Conservation (phyloP, 2,888 invertebrate genomes). For the Diarsia dahlii region DNA sequence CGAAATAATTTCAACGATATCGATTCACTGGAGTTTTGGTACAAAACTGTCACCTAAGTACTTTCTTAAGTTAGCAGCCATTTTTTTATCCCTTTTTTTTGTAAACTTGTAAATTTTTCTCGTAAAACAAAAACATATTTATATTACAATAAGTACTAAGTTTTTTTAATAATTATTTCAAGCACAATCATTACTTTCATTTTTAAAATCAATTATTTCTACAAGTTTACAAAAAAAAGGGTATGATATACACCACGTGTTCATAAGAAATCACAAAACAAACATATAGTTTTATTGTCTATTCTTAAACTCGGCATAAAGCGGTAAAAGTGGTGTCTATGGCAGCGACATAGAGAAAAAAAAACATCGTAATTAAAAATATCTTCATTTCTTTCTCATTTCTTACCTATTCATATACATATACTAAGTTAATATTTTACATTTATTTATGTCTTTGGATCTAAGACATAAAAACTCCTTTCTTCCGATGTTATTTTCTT, state of each 20-base stretch:
- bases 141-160: conserved; percentile 60
- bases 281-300: conserved; percentile 66
- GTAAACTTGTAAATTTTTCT: conserved; percentile 64
- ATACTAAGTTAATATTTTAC: conserved; percentile 85
- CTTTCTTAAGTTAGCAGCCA: conserved; percentile 85
- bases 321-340: conserved; percentile 71
- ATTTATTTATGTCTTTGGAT: conserved; percentile 72
- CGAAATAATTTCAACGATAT: conserved; percentile 40
- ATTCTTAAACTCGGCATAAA: conserved; percentile 63
- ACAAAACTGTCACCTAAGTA: conserved; percentile 79
- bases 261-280: conserved; percentile 50
- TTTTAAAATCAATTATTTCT: conserved; percentile 21
- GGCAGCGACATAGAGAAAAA: conserved; percentile 81
- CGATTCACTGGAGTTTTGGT: conserved; percentile 80
- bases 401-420: conserved; percentile 75
- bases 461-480: conserved; percentile 64
- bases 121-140: conserved; percentile 30
- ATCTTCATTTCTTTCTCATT: conserved; percentile 82
- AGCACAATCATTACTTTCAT: conserved; percentile 49
- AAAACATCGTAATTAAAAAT: conserved; percentile 82
- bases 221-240: conserved; percentile 62
- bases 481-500: conserved; percentile 57
- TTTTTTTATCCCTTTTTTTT: conserved; percentile 51
- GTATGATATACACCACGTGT: conserved; percentile 55
- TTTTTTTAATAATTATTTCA: conserved; percentile 49